Evolutionary conservation across 2,113 vertebrate genomes (phyloP).

Genomic region (Aegotheles bennettii): DNA sequence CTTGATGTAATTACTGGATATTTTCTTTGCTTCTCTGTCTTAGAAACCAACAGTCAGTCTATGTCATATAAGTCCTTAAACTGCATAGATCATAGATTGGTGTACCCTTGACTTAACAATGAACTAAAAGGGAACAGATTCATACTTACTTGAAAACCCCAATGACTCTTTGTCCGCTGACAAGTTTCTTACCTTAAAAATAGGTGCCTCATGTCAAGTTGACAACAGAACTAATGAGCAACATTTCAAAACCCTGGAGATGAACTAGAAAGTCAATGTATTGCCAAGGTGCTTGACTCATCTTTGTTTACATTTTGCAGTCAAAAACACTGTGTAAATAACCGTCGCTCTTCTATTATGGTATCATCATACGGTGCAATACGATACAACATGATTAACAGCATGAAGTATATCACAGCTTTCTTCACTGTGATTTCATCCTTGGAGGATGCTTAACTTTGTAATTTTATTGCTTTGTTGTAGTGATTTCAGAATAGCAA

Average conservation of each 20-base stretch:
- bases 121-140: neutral
- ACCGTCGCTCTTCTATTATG: conserved; percentile 27
- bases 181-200: conserved; percentile 24
- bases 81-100: neutral
- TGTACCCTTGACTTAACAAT: neutral
- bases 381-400: conserved; percentile 14
- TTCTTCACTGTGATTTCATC: conserved; percentile 62
- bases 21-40: neutral
- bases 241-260: neutral
- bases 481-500: conserved; percentile 22
- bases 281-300: conserved; percentile 48
- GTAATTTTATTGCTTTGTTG: conserved; percentile 43
- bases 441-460: conserved; percentile 48
- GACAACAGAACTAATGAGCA: neutral
- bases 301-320: conserved; percentile 68
- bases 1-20: neutral
- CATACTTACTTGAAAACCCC: conserved; percentile 20
- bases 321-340: conserved; percentile 66
- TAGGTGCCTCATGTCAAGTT: conserved; percentile 31
- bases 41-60: neutral
- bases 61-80: neutral
- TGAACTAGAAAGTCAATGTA: conserved; percentile 26
- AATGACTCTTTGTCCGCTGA: neutral
- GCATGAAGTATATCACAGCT: conserved; percentile 48
- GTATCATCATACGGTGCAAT: conserved; percentile 9